Evolutionary conservation across 2,888 invertebrate genomes (phyloP), one percentile per base, ranked within the genome.

Genomic region (Mythimna albipuncta): DNA sequence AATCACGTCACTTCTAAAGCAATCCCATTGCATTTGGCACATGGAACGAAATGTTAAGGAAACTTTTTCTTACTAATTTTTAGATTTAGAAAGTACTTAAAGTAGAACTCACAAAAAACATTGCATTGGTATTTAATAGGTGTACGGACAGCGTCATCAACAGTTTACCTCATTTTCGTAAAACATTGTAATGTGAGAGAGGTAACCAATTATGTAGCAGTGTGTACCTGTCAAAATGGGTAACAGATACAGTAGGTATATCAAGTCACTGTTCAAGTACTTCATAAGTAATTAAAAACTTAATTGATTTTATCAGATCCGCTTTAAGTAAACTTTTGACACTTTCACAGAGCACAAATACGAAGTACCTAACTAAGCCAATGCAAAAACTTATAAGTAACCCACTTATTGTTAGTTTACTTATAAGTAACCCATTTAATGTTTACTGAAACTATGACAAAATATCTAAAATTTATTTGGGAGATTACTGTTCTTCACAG

Each of bases 51-150:
- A 44, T 9, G 13, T n/a, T 47, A 55, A 21, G 44, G 26, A n/a
- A 75, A 13, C 16, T 1, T 47, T 38, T 55, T 26, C 35, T 21
- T 44, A 6, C 13, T 55, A 50, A 7, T 50, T 55, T 50, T 77
- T 68, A 57, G 38, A 50, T 50, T 77, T 68, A 68, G 47, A 50
- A 68, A 77, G 44, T 67, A 26, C 32, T 1, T 13, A 11, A 44
- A 0, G 6, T 21, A 38, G 4, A 16, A 50, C 21, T 19, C 16
- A 38, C 38, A 76, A n/a, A 67, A 2, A 38, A 41, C 6, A 16
- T 76, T 55, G 9, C 1, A 38, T 54, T 47, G 38, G n/a, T 38
- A 52, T n/a, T 35, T 64, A 26, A 6, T 35, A 35, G 7, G 6
- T 47, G 6, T 47, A 11, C 44, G 11, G 11, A 47, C 47, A 47